Evolutionary conservation across 2,888 invertebrate species (phyloP).

Genomic region (Seira sanloemensis): DNA sequence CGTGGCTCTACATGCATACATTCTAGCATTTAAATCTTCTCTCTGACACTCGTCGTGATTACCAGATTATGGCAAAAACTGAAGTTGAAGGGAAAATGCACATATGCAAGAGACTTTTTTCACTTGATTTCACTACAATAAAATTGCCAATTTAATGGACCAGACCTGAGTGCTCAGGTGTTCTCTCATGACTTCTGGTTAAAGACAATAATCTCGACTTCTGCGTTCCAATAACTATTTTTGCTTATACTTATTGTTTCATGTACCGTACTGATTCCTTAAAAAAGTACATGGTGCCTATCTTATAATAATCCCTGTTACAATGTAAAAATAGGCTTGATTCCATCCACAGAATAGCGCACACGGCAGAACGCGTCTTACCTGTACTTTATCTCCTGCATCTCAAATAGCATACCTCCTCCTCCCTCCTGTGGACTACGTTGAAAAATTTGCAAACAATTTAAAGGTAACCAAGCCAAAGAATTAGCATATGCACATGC

Average conservation of each 20-base stretch:
- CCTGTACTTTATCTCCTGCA: background rate
- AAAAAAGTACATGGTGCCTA: background rate
- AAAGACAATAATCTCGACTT: background rate
- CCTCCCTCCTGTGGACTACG: background rate
- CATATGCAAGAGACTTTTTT: no score
- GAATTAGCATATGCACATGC: background rate
- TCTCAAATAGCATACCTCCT: background rate
- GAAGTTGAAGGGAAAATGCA: no score
- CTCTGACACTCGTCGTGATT: conserved; percentile 35
- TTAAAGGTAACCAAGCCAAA: background rate
- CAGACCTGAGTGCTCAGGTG: background rate
- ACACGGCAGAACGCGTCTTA: background rate
- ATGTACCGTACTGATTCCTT: no score
- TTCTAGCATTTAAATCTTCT: conserved; percentile 23
- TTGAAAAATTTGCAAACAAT: background rate
- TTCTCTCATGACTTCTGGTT: background rate
- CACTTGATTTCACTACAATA: background rate
- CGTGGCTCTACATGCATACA: background rate
- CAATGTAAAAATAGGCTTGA: background rate
- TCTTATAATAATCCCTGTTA: no score
- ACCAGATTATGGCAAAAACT: conserved; percentile 44
- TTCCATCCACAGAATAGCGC: background rate
- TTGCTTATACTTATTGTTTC: background rate
- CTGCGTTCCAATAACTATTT: background rate
- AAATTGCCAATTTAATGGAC: background rate